Percentiles rank a stretch among this genome's conserved stretches.
These are phyloP conservation scores for Candoia aspera DNA, from an alignment of 2,113 vertebrate genomes.

Conservation along the genomic window DNA sequence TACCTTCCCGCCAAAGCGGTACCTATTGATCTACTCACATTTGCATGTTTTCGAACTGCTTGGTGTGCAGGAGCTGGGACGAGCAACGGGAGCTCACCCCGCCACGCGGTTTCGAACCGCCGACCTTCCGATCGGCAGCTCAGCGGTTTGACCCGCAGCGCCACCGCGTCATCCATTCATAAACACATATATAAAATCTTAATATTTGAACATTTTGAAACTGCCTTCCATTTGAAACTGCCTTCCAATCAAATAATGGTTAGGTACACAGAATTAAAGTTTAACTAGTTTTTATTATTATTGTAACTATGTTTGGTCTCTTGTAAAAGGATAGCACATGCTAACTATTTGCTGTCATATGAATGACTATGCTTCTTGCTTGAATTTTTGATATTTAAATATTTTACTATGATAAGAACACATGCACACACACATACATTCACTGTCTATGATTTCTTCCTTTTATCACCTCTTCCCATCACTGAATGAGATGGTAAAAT, in stretches of 20 bases:
- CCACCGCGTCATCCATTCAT: background rate
- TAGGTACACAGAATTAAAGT: background rate
- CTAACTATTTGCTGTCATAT: background rate
- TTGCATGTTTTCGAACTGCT: too few species aligned
- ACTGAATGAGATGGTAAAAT: background rate
- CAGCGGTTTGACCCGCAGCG: too few species aligned
- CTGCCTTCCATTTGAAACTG: background rate
- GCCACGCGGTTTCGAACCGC: too few species aligned
- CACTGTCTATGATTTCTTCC: background rate
- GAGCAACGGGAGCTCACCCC: too few species aligned
- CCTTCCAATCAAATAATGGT: background rate
- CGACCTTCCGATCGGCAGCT: too few species aligned
- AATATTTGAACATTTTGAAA: background rate
- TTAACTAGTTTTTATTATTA: background rate
- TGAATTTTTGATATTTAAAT: background rate
- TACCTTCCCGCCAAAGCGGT: too few species aligned
- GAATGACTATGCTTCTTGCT: background rate
- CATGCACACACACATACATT: background rate
- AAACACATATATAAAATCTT: background rate
- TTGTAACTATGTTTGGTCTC: background rate
- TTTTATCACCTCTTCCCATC: background rate
- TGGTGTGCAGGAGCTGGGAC: too few species aligned
- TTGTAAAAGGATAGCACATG: constrained; percentile 20
- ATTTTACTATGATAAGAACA: background rate
- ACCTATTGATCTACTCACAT: too few species aligned